These are phyloP conservation scores for Epinotia demarniana DNA, from an alignment of 2,888 invertebrate genomes.

Conservation along the genomic window DNA sequence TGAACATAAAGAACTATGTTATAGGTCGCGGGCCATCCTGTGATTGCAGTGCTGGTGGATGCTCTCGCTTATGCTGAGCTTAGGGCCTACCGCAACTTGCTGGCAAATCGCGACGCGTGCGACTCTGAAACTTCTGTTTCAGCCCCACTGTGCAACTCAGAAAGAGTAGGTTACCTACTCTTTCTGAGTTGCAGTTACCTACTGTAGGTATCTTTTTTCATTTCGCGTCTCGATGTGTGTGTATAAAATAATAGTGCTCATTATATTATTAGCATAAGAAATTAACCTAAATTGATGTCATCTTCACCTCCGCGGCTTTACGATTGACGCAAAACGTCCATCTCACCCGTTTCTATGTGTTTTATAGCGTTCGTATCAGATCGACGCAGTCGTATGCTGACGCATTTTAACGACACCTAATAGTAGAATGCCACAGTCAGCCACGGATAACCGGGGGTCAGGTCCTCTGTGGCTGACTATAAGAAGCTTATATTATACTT, in stretches of 20 bases:
- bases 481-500: no score
- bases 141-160: background rate
- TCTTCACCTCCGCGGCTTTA: background rate
- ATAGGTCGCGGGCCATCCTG: no score
- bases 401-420: background rate
- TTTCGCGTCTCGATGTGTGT: background rate
- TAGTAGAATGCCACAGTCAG: background rate
- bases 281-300: constrained; percentile 11
- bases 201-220: background rate
- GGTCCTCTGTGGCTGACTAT: no score
- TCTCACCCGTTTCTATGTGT: constrained; percentile 8
- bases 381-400: constrained; percentile 5
- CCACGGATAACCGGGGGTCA: no score
- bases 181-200: no score
- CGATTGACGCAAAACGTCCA: constrained; percentile 21
- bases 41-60: no score
- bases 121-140: background rate
- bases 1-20: no score
- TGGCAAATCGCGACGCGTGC: background rate
- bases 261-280: constrained; percentile 3
- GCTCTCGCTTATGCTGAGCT: background rate
- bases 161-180: background rate
- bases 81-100: background rate
- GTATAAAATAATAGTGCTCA: background rate
- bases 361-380: constrained; percentile 22